phyloP scores from a whole-genome alignment of 2,888 invertebrate genomes.

The Eupeodes luniger region DNA sequence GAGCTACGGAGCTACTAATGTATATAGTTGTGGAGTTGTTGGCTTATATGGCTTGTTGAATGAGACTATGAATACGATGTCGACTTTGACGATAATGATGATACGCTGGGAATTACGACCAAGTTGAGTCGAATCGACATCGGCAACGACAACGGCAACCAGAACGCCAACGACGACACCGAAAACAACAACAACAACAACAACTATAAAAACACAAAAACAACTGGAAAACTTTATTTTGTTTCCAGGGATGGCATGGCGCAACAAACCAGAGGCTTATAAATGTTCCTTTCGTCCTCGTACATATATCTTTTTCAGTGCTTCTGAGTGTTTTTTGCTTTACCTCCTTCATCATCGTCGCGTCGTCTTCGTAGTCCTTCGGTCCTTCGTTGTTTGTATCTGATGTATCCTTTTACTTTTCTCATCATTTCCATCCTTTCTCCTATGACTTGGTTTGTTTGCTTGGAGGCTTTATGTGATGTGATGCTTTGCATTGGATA shows the following conservation, averaged over 20 bases:
- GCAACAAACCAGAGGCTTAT: slow-evolving; percentile 57
- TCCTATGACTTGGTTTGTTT: slow-evolving; percentile 32
- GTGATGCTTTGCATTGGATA: too few relatives aligned
- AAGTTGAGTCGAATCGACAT: slow-evolving; percentile 1
- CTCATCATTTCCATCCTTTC: too few relatives aligned
- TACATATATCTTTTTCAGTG: neutral
- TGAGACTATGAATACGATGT: slow-evolving; percentile 67
- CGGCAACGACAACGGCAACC: slow-evolving; percentile 50
- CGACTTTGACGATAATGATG: slow-evolving; percentile 57
- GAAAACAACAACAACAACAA: slow-evolving; percentile 12
- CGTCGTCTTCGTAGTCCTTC: neutral
- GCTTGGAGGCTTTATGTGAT: neutral
- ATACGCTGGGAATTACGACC: slow-evolving; percentile 63
- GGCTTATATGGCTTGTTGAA: slow-evolving; percentile 62
- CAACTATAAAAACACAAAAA: slow-evolving; percentile 35
- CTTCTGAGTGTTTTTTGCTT: slow-evolving; percentile 37
- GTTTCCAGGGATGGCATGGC: slow-evolving; percentile 47
- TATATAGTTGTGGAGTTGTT: slow-evolving; percentile 13
- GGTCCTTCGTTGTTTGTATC: neutral
- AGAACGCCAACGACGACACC: neutral
- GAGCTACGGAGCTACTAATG: neutral
- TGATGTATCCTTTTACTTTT: too few relatives aligned
- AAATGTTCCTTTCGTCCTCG: neutral
- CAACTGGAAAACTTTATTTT: slow-evolving; percentile 55
- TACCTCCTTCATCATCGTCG: slow-evolving; percentile 2